Evolutionary conservation across 23 tunicate species (phyloP), one percentile per base, ranked within the genome.

Genomic region (Trididemnum miniatum): DNA sequence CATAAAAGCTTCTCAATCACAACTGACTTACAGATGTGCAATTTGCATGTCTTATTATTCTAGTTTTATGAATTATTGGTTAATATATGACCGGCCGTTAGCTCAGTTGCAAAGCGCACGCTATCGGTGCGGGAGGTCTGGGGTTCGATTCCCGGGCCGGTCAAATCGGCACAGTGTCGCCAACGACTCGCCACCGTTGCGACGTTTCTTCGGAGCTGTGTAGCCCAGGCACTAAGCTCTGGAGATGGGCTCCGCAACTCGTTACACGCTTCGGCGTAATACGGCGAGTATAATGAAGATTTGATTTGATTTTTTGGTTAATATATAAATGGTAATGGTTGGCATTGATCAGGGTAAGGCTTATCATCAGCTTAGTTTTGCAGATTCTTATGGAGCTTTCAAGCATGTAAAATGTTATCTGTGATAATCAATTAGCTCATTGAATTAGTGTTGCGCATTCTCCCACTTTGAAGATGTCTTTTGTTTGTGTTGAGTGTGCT

Each of bases 401-500:
- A n/a, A n/a, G n/a, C n/a, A n/a, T n/a, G n/a, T n/a, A n/a, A n/a
- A n/a, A n/a, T n/a, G n/a, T n/a, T n/a, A n/a, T n/a, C n/a, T n/a
- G n/a, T n/a, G n/a, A n/a, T n/a, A n/a, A n/a, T n/a, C n/a, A n/a
- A n/a, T n/a, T n/a, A n/a, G n/a, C n/a, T n/a, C n/a, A n/a, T n/a
- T n/a, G n/a, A n/a, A n/a, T n/a, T n/a, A n/a, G n/a, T n/a, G n/a
- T n/a, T n/a, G n/a, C n/a, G n/a, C n/a, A n/a, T n/a, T n/a, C n/a
- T n/a, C n/a, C n/a, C n/a, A 44, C 15, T 44, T 44, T 44, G 3
- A 39, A 39, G 22, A 73, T 73, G 79, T 20, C 57, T 38, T 87
- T 37, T 35, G 59, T 72, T 7, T 87, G 91, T 80, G 64, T 81
- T 59, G 91, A 92, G 71, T 92, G 97, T 59, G 91, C 80, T 71